Evolutionary conservation across 2,797 vertebrate genomes (phyloP).

Genomic region (Myotis planiceps): DNA sequence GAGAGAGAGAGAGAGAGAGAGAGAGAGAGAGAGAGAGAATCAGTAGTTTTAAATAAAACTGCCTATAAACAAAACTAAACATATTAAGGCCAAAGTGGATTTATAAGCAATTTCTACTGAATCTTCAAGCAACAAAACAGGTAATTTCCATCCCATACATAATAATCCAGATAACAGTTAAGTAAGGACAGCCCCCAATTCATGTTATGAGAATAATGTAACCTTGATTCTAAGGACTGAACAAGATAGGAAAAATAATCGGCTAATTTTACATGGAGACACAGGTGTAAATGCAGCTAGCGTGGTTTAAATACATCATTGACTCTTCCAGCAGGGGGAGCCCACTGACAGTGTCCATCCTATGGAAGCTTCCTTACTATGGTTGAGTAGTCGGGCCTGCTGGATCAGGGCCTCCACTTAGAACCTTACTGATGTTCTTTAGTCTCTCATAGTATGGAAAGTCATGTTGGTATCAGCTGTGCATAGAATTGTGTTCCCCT

Average conservation of each 20-base stretch:
- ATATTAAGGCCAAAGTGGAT: background rate
- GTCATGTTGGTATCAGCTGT: background rate
- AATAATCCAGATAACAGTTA: background rate
- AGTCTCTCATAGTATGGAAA: background rate
- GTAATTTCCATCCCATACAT: background rate
- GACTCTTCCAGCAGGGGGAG: constrained; percentile 44
- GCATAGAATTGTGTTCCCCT: background rate
- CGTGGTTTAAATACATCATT: background rate
- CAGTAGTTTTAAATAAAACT: background rate
- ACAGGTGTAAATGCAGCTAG: background rate
- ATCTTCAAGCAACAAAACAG: background rate
- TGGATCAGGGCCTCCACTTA: background rate
- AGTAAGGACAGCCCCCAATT: background rate
- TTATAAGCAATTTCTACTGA: background rate
- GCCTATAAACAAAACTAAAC: background rate
- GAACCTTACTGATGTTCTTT: background rate
- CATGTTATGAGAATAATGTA: background rate
- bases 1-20: too few species aligned
- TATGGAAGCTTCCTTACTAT: background rate
- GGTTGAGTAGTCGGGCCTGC: background rate
- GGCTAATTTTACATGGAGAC: background rate
- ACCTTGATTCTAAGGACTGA: background rate
- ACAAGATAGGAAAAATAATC: background rate
- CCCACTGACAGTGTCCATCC: background rate
- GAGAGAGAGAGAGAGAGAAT: background rate